A percentile compares a stretch with the other conserved stretches of the same genome.
phyloP scores from a whole-genome alignment of 2,888 invertebrate species.

The Augochlorella aurata region DNA sequence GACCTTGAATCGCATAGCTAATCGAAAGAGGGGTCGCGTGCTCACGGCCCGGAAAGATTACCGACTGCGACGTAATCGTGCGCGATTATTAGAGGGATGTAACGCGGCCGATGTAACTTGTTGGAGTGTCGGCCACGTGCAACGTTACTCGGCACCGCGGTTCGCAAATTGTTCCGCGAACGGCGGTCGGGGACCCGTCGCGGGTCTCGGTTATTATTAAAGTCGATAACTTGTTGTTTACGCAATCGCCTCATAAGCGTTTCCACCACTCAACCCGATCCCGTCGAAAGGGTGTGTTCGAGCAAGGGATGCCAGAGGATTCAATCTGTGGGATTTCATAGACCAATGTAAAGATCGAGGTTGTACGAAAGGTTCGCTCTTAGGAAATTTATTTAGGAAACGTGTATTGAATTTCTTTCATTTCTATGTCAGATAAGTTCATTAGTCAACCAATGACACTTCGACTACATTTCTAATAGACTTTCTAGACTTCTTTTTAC shows the following conservation, averaged over 20 bases:
- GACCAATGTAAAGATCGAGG: too few species aligned
- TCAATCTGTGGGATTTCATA: not conserved
- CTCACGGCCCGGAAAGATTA: slow-evolving; percentile 16
- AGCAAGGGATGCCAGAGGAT: not conserved
- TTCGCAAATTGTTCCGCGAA: not conserved
- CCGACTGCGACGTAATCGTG: slow-evolving; percentile 17
- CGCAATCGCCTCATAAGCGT: not conserved
- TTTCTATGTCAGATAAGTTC: too few species aligned
- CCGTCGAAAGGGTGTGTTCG: too few species aligned
- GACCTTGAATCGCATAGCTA: slow-evolving; percentile 59
- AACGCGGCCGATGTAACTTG: slow-evolving; percentile 51
- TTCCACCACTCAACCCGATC: not conserved
- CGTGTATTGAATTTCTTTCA: too few species aligned
- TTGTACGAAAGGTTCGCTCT: too few species aligned
- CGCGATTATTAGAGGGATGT: slow-evolving; percentile 23
- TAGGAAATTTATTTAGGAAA: too few species aligned
- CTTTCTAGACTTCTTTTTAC: too few species aligned
- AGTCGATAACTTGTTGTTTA: slow-evolving; percentile 8
- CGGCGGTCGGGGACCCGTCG: not conserved
- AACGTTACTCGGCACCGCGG: slow-evolving; percentile 6
- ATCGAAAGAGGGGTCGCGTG: slow-evolving; percentile 54
- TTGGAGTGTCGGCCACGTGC: slow-evolving; percentile 59
- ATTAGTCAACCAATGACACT: too few species aligned
- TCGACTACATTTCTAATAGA: too few species aligned
- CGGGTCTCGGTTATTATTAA: slow-evolving; percentile 15